Conservation (phyloP, 1,140 invertebrate genomes). For the Mactra quadrangularis region DNA sequence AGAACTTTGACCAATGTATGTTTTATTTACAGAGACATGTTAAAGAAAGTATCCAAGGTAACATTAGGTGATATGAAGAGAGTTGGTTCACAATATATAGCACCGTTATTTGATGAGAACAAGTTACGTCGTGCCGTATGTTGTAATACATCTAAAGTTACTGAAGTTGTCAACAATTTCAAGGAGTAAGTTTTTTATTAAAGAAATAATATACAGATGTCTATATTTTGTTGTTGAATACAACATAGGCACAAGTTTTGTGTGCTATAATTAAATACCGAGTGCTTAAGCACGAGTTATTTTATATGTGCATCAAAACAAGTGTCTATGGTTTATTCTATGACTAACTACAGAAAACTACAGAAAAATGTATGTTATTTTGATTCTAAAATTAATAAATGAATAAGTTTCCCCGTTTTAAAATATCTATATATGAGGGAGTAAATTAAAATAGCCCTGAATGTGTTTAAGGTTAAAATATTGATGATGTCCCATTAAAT, state of each 20-base stretch:
- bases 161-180: constrained; percentile 88
- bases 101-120: constrained; percentile 86
- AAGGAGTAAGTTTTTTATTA: constrained; percentile 78
- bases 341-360: background rate
- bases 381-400: background rate
- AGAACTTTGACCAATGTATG: too few relatives aligned
- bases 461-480: too few relatives aligned
- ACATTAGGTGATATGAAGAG: constrained; percentile 87
- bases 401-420: background rate
- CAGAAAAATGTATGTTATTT: too few relatives aligned
- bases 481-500: too few relatives aligned
- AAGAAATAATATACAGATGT: too few relatives aligned
- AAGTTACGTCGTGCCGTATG: constrained; percentile 88
- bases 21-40: constrained; percentile 85
- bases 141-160: constrained; percentile 90
- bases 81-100: constrained; percentile 89
- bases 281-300: too few relatives aligned
- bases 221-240: too few relatives aligned
- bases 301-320: too few relatives aligned
- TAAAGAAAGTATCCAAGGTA: constrained; percentile 88
- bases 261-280: too few relatives aligned
- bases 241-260: too few relatives aligned
- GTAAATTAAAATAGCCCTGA: too few relatives aligned
- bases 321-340: too few relatives aligned
- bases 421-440: background rate